A percentile compares a stretch with the other conserved stretches of the same genome.
Evolutionary conservation across 1,140 invertebrate genomes (phyloP).

Genomic region (Tetranychus urticae): DNA sequence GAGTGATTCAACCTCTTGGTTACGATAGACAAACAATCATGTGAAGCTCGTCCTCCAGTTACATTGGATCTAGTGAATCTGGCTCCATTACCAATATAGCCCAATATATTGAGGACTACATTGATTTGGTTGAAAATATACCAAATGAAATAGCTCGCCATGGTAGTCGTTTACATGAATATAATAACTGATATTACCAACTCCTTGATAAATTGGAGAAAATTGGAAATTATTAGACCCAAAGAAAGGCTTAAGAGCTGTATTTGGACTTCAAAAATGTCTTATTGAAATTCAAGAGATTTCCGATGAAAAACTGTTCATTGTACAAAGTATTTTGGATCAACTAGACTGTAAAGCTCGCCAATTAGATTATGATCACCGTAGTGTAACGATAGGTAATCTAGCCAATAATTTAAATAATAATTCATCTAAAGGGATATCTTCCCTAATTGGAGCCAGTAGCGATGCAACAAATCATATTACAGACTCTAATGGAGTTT

Average conservation of each 20-base stretch:
- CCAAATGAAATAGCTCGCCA: constrained; percentile 78
- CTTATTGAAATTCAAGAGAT: constrained; percentile 8
- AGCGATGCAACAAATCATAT: neutral
- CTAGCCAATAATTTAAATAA: neutral
- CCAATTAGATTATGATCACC: constrained; percentile 8
- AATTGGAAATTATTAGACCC: neutral
- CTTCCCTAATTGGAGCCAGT: neutral
- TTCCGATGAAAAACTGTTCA: constrained; percentile 5
- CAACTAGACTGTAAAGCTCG: constrained; percentile 8
- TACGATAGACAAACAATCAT: too few species aligned
- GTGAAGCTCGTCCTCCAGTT: too few species aligned
- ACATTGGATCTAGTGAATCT: neutral
- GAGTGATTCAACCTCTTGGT: neutral
- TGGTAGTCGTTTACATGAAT: constrained; percentile 63
- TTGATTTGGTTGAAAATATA: constrained; percentile 83
- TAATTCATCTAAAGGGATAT: neutral
- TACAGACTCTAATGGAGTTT: neutral
- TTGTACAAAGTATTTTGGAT: constrained; percentile 7
- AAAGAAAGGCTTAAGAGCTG: neutral
- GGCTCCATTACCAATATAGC: neutral
- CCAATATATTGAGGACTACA: constrained; percentile 69
- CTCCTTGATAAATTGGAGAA: neutral
- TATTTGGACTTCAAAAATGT: constrained; percentile 1
- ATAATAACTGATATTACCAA: constrained; percentile 61
- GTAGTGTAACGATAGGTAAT: constrained; percentile 2